Evolutionary conservation across 2,888 invertebrate species (phyloP), one percentile per base, ranked within the genome.

Genomic region (Amphipoea lucens): DNA sequence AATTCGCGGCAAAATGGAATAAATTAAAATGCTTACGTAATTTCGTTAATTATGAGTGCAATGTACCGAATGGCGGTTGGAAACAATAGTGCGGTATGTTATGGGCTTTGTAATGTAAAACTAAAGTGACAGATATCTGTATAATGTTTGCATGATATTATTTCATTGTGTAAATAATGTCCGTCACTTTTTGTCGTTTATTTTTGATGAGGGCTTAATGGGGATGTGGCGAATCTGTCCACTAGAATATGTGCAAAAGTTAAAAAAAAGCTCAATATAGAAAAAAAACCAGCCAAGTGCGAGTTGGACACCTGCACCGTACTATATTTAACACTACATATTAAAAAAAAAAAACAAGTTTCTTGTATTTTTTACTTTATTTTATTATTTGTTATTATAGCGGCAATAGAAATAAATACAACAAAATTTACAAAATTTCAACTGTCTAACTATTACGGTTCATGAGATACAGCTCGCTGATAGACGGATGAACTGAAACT

Each of bases 41-140:
- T 88, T 83, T 88, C 74, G 88, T 86, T 89, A 78, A 89, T 78
- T 82, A 89, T 79, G 79, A 76, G 83, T 74, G 79, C 88, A 78
- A 79, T 79, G 76, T 88, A 79, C 79, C 79, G 86, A 83, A 79
- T 77, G 73, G 63, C 65, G 66, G 77, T 65, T 60, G 67, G 70
- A 73, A 81, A 87, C 88, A 87, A 86, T 87, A 78, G 69, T 69
- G 76, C 68, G 85, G 76, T 76, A 57, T 86, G 82, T 74, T 81
- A 78, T 70, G 65, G 82, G 76, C 66, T 72, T 81, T 70, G 76
- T 78, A 60, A 81, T 82, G 76, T 78, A 62, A 76, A 88, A 86
- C 78, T 74, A 76, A 71, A 88, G 68, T 67, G 68, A 79, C 71
- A 79, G 69, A 73, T 79, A 83, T 75, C 66, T 45, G 72, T 79